These are phyloP conservation scores for Anoplopoma fimbria DNA, from an alignment of 2,113 vertebrate genomes.

Conservation along the genomic window DNA sequence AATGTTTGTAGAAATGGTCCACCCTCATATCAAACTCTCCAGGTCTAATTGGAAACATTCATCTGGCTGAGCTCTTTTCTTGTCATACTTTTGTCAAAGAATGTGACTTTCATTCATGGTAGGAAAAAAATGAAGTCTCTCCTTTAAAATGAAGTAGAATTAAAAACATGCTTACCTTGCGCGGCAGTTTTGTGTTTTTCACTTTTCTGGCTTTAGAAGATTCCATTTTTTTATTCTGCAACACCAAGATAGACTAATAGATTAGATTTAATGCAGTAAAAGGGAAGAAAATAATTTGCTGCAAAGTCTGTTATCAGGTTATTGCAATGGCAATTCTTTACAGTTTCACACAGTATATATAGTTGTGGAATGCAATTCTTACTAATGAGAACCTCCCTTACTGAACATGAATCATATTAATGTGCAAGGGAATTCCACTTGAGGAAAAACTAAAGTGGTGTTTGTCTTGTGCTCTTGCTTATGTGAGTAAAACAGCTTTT, in stretches of 20 bases:
- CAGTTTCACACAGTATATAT: conserved; percentile 23
- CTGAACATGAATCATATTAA: conserved; percentile 25
- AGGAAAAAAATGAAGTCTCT: conserved; percentile 9
- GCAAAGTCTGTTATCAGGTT: neutral
- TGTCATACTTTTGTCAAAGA: conserved; percentile 30
- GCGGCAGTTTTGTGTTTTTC: neutral
- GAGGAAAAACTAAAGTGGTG: conserved; percentile 2
- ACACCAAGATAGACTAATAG: neutral
- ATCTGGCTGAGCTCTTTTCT: neutral
- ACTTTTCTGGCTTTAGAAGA: neutral
- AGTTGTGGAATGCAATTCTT: neutral
- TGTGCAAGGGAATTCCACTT: conserved; percentile 12
- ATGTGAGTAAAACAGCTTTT: conserved; percentile 10
- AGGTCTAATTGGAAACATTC: neutral
- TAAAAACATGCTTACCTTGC: neutral
- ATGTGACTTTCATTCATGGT: conserved; percentile 4
- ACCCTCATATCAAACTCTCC: neutral
- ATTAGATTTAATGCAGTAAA: neutral
- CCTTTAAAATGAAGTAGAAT: neutral
- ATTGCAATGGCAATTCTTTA: neutral
- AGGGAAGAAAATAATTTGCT: neutral
- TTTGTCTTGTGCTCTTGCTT: conserved; percentile 3
- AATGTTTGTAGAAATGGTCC: neutral
- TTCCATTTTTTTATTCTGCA: neutral
- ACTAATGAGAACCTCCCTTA: neutral